Evolutionary conservation across 2,797 vertebrate species (phyloP).

Genomic region (Potorous gilbertii): DNA sequence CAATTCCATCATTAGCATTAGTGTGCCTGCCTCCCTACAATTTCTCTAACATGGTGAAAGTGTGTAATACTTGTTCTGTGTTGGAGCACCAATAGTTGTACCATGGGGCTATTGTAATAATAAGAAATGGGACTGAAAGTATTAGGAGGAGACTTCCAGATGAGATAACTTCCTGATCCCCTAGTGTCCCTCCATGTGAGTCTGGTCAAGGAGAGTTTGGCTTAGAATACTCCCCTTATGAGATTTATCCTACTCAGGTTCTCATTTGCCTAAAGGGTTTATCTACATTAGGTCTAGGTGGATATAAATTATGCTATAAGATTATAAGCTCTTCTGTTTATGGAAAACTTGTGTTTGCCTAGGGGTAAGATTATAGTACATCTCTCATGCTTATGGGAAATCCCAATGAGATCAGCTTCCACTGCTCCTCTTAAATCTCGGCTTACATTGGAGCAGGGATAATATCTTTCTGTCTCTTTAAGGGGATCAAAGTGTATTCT

Average conservation of each 20-base stretch:
- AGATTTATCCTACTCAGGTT: not conserved
- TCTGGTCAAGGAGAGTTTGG: not conserved
- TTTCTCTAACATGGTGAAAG: not conserved
- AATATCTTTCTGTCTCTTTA: not conserved
- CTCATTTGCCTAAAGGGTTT: not conserved
- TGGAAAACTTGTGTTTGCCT: not conserved
- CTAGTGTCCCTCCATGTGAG: not conserved
- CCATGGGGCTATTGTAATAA: not conserved
- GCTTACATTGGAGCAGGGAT: not conserved
- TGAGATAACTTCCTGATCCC: not conserved
- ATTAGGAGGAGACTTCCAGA: not conserved
- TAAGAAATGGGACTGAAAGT: not conserved
- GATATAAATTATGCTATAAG: not conserved
- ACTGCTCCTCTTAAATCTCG: not conserved
- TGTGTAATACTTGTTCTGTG: not conserved
- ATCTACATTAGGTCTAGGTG: not conserved
- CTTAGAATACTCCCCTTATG: not conserved
- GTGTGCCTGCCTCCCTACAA: not conserved
- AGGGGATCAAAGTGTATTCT: not conserved
- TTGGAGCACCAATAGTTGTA: not conserved
- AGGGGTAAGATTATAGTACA: not conserved
- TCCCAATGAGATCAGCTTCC: not conserved
- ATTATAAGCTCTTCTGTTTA: not conserved
- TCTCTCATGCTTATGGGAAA: not conserved
- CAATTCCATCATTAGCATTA: not conserved